Conservation (phyloP, 2,113 vertebrate species). For the Aramus guarauna region DNA sequence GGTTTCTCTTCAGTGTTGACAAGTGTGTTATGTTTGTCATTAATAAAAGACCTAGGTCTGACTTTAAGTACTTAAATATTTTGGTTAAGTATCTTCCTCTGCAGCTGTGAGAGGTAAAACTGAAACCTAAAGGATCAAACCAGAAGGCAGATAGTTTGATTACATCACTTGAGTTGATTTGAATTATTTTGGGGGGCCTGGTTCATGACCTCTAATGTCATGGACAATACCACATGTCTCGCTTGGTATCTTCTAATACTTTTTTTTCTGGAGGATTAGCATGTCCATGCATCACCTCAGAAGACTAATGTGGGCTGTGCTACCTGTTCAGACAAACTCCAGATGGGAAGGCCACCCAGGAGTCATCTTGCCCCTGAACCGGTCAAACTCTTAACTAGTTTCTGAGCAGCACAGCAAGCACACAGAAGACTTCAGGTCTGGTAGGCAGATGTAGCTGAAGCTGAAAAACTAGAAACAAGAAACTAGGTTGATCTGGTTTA, state of each 20-base stretch:
- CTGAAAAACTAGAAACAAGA: slow-evolving; percentile 19
- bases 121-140: not conserved
- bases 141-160: slow-evolving; percentile 22
- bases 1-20: not conserved
- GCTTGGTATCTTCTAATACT: not conserved
- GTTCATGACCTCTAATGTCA: slow-evolving; percentile 18
- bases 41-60: not conserved
- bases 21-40: not conserved
- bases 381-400: slow-evolving; percentile 1
- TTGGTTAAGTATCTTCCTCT: not conserved
- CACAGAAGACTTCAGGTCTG: slow-evolving; percentile 26
- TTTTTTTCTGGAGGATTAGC: slow-evolving; percentile 5
- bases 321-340: slow-evolving; percentile 52
- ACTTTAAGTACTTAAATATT: not conserved
- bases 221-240: not conserved
- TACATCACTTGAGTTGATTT: slow-evolving; percentile 28
- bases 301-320: slow-evolving; percentile 9
- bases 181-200: not conserved
- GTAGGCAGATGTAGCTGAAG: slow-evolving; percentile 49
- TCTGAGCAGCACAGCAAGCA: not conserved
- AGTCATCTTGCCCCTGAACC: not conserved
- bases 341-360: slow-evolving; percentile 49
- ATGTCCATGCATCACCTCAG: not conserved
- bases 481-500: slow-evolving; percentile 42
- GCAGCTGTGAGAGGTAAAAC: slow-evolving; percentile 9